A percentile compares a stretch with the other conserved stretches of the same genome.
Evolutionary conservation across 2,797 vertebrate species (phyloP).

Genomic region (Poeciliopsis infans): DNA sequence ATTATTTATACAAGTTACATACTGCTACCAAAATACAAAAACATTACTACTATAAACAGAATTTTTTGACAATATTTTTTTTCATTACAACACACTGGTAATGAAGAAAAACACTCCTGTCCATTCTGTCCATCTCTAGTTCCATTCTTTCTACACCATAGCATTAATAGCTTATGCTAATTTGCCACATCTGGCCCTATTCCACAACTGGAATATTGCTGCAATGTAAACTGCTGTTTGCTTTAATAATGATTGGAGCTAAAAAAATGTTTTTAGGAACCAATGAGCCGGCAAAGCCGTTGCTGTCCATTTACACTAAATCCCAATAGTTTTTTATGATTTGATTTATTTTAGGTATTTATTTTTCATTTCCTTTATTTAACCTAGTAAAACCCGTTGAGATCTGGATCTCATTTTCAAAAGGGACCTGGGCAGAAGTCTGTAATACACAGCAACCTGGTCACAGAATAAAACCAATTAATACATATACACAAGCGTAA

Average conservation of each 20-base stretch:
- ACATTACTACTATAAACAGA: not conserved
- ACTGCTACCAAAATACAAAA: not conserved
- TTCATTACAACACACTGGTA: not conserved
- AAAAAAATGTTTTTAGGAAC: not conserved
- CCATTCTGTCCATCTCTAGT: not conserved
- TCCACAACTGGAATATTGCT: not conserved
- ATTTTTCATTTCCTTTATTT: no score
- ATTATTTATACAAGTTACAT: not conserved
- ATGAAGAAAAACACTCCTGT: not conserved
- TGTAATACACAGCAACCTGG: no score
- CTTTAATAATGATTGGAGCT: not conserved
- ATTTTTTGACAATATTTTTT: not conserved
- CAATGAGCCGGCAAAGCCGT: not conserved
- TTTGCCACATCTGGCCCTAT: not conserved
- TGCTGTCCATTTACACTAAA: not conserved
- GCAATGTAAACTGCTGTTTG: not conserved
- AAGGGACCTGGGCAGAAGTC: no score
- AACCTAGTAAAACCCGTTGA: no score
- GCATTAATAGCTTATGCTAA: not conserved
- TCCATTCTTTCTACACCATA: not conserved
- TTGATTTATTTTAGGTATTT: no score
- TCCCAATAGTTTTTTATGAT: not conserved
- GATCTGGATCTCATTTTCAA: no score
- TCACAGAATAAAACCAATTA: no score
- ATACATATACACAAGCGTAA: no score